Evolutionary conservation across 2,888 invertebrate species (phyloP).

Genomic region (Deilephila porcellus): DNA sequence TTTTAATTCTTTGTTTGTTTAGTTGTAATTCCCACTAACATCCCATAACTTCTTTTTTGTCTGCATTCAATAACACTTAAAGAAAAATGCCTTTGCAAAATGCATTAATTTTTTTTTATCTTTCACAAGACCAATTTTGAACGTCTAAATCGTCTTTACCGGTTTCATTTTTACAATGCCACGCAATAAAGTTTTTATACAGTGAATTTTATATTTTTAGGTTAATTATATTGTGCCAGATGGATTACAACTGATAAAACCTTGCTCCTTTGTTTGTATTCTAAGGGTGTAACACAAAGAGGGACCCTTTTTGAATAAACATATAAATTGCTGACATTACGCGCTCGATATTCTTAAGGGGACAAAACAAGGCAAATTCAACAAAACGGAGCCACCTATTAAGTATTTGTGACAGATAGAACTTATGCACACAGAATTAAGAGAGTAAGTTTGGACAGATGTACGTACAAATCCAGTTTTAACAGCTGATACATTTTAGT

Average conservation of each 20-base stretch:
- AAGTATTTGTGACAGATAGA: not conserved
- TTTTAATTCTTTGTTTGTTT: slow-evolving; percentile 8
- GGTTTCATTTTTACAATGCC: not conserved
- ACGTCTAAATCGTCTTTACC: not conserved
- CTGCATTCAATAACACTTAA: not conserved
- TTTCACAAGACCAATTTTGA: not conserved
- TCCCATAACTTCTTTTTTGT: not conserved
- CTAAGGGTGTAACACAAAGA: slow-evolving; percentile 35
- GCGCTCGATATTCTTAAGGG: slow-evolving; percentile 62
- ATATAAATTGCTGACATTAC: slow-evolving; percentile 59
- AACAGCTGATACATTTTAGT: slow-evolving; percentile 21
- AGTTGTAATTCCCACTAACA: not conserved
- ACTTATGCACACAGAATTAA: slow-evolving; percentile 12
- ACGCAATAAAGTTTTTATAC: not conserved
- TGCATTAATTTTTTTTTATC: not conserved
- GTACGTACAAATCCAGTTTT: slow-evolving; percentile 33
- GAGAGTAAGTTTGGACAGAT: slow-evolving; percentile 31
- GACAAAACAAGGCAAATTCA: slow-evolving; percentile 53
- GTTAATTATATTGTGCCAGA: not conserved
- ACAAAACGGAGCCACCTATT: not conserved
- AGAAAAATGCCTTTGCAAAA: not conserved
- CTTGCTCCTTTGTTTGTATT: not conserved
- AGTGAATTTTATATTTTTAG: not conserved
- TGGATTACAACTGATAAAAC: slow-evolving; percentile 11
- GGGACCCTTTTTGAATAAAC: slow-evolving; percentile 54